phyloP scores from a whole-genome alignment of 2,113 vertebrate genomes.

The Microtus oregoni region DNA sequence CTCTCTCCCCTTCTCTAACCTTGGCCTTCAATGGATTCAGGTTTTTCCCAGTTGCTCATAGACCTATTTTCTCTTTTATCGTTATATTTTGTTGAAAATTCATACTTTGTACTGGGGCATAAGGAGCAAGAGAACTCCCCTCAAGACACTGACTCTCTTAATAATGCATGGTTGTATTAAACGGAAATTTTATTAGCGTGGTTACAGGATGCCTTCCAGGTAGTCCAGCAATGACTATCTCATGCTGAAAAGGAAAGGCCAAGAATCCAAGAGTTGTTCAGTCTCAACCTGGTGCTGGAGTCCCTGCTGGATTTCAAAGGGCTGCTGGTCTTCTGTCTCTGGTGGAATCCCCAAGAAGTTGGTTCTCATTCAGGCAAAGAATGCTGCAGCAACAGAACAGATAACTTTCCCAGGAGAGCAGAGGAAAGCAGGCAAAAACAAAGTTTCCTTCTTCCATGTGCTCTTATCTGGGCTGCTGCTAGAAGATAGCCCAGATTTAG shows the following conservation, averaged over 20 bases:
- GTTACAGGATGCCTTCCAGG: not conserved
- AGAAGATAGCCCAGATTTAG: not conserved
- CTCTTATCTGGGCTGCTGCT: not conserved
- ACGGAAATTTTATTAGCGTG: not conserved
- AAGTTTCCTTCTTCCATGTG: not conserved
- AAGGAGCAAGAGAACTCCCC: not conserved
- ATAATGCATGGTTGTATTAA: not conserved
- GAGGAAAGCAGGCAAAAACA: not conserved
- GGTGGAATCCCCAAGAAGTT: not conserved
- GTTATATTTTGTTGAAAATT: not conserved
- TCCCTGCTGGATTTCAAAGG: not conserved
- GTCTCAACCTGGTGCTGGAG: not conserved
- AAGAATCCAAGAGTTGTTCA: not conserved
- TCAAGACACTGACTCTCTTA: constrained; percentile 7
- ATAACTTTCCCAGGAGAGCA: not conserved
- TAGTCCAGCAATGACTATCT: not conserved
- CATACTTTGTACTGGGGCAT: not conserved
- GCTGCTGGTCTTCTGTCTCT: not conserved
- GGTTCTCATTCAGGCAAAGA: not conserved
- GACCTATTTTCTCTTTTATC: not conserved
- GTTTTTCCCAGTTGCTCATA: not conserved
- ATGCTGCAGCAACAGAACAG: not conserved
- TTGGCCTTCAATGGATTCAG: not conserved
- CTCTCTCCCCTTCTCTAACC: not conserved
- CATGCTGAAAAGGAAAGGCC: not conserved